These are phyloP conservation scores for Therioaphis trifolii DNA, from an alignment of 2,888 invertebrate genomes.

Conservation along the genomic window DNA sequence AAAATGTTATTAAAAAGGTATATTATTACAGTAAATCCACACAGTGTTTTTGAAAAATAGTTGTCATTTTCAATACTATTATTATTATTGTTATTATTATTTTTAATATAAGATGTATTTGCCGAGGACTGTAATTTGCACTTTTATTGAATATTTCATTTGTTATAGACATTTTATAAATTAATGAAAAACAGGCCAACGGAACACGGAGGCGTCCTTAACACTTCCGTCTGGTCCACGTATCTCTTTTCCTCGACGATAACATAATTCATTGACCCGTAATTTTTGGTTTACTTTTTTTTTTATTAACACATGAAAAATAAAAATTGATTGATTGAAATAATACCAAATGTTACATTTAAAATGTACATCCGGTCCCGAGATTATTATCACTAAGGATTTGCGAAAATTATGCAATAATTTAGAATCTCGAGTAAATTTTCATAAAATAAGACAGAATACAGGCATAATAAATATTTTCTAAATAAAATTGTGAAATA, in stretches of 20 bases:
- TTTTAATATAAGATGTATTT: conserved; percentile 12
- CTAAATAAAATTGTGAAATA: too few species aligned
- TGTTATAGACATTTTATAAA: conserved; percentile 54
- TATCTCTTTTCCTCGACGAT: conserved; percentile 56
- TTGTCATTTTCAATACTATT: too few species aligned
- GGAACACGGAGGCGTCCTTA: conserved; percentile 56
- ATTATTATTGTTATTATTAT: too few species aligned
- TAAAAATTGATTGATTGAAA: conserved; percentile 29
- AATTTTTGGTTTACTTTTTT: conserved; percentile 14
- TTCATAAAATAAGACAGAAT: too few species aligned
- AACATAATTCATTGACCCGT: conserved; percentile 37
- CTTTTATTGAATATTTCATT: conserved; percentile 46
- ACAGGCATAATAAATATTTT: too few species aligned
- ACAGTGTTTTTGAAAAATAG: too few species aligned
- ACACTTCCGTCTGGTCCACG: conserved; percentile 35
- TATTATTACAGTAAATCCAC: too few species aligned
- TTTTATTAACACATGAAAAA: not conserved
- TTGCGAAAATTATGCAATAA: not conserved
- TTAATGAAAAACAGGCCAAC: conserved; percentile 56
- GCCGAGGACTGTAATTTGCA: conserved; percentile 16
- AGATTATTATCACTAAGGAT: not conserved
- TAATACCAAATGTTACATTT: not conserved
- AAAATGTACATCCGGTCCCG: not conserved
- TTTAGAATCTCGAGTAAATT: not conserved
- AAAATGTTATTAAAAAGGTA: too few species aligned